Conservation (phyloP, 1,140 invertebrate genomes). For the Zaprionus ornatus region DNA sequence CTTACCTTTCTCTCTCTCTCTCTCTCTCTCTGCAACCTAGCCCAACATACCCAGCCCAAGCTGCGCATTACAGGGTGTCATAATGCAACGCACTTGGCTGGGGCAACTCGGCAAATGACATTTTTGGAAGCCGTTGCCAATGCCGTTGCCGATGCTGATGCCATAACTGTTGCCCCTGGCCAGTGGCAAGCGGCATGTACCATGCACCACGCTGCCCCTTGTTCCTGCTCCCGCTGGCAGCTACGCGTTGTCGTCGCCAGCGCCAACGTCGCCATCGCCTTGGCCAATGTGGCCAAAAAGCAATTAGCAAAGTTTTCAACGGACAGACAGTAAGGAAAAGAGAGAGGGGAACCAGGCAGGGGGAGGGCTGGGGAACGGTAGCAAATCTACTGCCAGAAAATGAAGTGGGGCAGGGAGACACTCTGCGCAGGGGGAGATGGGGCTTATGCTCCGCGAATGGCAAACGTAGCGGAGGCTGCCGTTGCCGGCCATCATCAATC, state of each 20-base stretch:
- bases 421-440: not conserved
- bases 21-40: not conserved
- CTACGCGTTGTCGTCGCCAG: constrained; percentile 36
- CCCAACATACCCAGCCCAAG: not conserved
- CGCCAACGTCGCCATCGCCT: constrained; percentile 45
- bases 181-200: constrained; percentile 15
- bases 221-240: not conserved
- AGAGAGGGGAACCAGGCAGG: not conserved
- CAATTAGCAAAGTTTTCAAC: constrained; percentile 79
- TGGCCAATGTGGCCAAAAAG: constrained; percentile 73
- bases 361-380: not conserved
- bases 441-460: constrained; percentile 6
- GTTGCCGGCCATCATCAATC: constrained; percentile 67
- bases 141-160: constrained; percentile 9
- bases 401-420: not conserved
- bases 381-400: not conserved
- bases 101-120: constrained; percentile 42
- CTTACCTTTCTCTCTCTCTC: not conserved
- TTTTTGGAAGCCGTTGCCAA: constrained; percentile 33
- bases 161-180: constrained; percentile 44
- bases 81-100: constrained; percentile 28
- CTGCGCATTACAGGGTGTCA: constrained; percentile 9
- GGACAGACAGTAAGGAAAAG: not conserved
- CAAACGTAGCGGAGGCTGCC: constrained; percentile 14
- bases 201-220: constrained; percentile 5